These are phyloP conservation scores for Drosophila truncata DNA, from an alignment of 1,140 invertebrate species.

Conservation along the genomic window DNA sequence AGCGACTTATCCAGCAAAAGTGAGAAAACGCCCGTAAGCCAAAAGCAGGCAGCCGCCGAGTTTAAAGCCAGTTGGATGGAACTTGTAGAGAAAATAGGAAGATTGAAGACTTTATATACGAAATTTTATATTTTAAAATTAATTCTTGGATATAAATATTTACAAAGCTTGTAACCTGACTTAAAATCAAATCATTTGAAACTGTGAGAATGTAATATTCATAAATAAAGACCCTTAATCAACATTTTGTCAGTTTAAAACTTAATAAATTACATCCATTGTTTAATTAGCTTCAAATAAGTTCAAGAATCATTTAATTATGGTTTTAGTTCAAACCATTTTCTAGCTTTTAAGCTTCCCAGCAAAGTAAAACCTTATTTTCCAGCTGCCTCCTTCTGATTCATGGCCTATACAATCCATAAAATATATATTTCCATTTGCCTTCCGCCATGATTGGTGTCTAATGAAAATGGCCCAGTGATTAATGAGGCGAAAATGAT, in stretches of 20 bases:
- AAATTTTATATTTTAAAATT: not conserved
- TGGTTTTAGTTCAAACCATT: not conserved
- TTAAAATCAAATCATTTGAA: not conserved
- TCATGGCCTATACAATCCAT: slow-evolving; percentile 36
- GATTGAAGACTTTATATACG: too few species aligned
- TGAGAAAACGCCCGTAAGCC: slow-evolving; percentile 26
- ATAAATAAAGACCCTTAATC: not conserved
- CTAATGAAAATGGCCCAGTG: slow-evolving; percentile 71
- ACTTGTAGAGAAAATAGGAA: not conserved
- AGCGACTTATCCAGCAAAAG: slow-evolving; percentile 17
- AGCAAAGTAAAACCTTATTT: not conserved
- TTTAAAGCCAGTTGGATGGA: slow-evolving; percentile 1
- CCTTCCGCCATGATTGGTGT: slow-evolving; percentile 37
- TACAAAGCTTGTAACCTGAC: not conserved
- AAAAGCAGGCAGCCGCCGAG: not conserved
- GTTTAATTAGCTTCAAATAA: not conserved
- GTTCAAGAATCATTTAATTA: not conserved
- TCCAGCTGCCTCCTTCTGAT: slow-evolving; percentile 10
- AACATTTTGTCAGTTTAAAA: not conserved
- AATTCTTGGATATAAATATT: not conserved
- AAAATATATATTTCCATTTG: slow-evolving; percentile 50
- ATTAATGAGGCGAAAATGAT: slow-evolving; percentile 83
- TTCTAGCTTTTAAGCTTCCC: not conserved
- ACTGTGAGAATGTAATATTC: not conserved
- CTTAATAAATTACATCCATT: not conserved